These are phyloP conservation scores for Dinocampus coccinellae DNA, from an alignment of 2,888 invertebrate genomes.

Conservation along the genomic window DNA sequence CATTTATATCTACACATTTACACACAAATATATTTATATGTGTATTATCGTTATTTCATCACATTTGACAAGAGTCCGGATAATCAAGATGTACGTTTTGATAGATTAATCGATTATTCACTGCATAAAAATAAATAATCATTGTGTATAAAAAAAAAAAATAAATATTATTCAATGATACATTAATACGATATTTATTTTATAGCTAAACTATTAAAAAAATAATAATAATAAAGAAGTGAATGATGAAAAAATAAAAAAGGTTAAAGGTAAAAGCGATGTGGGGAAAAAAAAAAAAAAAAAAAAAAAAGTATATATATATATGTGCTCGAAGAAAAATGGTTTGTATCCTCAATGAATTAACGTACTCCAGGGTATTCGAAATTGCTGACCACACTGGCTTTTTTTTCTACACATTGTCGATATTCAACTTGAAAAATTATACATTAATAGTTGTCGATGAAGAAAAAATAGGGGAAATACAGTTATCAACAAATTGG, in stretches of 20 bases:
- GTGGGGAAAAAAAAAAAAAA: neutral
- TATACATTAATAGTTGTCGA: constrained; percentile 36
- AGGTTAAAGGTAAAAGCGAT: too few species aligned
- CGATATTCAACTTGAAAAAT: constrained; percentile 3
- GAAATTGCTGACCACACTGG: constrained; percentile 49
- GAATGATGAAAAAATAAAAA: too few species aligned
- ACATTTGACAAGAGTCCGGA: constrained; percentile 36
- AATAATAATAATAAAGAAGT: too few species aligned
- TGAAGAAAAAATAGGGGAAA: constrained; percentile 27
- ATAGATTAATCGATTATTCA: neutral
- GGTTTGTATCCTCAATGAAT: constrained; percentile 48
- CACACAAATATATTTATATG: neutral
- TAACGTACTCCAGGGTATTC: constrained; percentile 46
- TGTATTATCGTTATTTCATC: constrained; percentile 44
- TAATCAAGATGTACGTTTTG: neutral
- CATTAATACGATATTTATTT: too few species aligned
- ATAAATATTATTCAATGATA: too few species aligned
- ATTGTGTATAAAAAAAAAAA: too few species aligned
- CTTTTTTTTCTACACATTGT: constrained; percentile 19
- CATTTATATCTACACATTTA: neutral
- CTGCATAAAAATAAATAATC: neutral
- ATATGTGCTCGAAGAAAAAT: constrained; percentile 10
- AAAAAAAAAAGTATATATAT: neutral
- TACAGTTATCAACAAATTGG: constrained; percentile 34
- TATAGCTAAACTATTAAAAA: too few species aligned